A percentile compares a stretch with the other conserved stretches of the same genome.
Evolutionary conservation across 2,888 invertebrate species (phyloP).

Genomic region (Notocelia uddmanniana): DNA sequence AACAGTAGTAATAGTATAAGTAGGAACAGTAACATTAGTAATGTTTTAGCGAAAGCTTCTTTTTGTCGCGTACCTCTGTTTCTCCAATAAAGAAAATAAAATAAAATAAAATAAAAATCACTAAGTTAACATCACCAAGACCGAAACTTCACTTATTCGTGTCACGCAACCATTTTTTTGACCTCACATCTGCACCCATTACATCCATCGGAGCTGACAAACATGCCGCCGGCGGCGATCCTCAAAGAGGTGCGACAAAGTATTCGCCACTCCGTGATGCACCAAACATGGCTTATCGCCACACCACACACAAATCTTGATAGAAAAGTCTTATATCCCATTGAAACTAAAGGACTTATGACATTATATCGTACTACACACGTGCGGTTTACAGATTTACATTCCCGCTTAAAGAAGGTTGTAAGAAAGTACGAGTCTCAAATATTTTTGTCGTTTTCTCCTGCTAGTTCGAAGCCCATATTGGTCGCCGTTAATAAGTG

Average conservation of each 20-base stretch:
- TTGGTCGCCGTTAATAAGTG: constrained; percentile 22
- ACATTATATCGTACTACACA: background rate
- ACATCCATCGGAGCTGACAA: constrained; percentile 51
- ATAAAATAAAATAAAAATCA: too few species aligned
- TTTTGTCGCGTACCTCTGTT: too few species aligned
- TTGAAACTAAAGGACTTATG: background rate
- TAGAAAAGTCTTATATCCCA: background rate
- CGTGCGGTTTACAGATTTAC: constrained; percentile 18
- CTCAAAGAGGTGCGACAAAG: constrained; percentile 46
- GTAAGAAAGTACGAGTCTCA: constrained; percentile 2
- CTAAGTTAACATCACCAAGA: background rate
- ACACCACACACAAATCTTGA: background rate
- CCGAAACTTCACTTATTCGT: constrained; percentile 7
- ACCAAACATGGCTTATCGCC: constrained; percentile 41
- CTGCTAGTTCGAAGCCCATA: constrained; percentile 1
- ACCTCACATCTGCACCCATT: constrained; percentile 50
- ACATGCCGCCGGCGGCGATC: constrained; percentile 56
- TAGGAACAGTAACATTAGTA: too few species aligned
- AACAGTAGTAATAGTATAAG: too few species aligned
- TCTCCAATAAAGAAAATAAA: too few species aligned
- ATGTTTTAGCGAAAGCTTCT: too few species aligned
- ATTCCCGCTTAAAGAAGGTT: background rate
- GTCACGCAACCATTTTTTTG: constrained; percentile 43
- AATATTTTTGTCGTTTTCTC: constrained; percentile 9
- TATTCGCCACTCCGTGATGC: constrained; percentile 47